phyloP scores from a whole-genome alignment of 2,113 vertebrate genomes.

The Monopterus albus region DNA sequence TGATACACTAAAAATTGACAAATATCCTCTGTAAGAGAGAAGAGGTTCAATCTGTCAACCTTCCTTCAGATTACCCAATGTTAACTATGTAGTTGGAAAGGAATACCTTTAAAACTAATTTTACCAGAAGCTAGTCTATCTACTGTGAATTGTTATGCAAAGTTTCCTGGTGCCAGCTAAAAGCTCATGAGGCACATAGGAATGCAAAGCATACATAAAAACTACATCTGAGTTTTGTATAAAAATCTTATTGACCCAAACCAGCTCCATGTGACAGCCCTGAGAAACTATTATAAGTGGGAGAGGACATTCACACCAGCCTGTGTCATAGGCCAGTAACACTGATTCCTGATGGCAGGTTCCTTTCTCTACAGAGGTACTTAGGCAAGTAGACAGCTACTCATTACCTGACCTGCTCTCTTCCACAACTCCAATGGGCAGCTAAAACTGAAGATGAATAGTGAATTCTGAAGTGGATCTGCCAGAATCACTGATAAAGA shows the following conservation, averaged over 20 bases:
- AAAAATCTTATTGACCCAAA: slow-evolving; percentile 5
- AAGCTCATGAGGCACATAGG: background rate
- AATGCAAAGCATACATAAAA: slow-evolving; percentile 8
- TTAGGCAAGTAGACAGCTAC: background rate
- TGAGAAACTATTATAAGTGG: slow-evolving; percentile 9
- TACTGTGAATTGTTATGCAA: background rate
- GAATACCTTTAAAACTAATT: background rate
- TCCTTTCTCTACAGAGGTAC: background rate
- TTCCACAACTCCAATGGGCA: background rate
- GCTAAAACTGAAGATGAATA: background rate
- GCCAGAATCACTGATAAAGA: background rate
- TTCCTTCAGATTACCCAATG: background rate
- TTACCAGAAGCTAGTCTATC: background rate
- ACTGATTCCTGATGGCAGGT: background rate
- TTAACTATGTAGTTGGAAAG: background rate
- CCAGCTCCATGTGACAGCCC: background rate
- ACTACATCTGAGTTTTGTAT: background rate
- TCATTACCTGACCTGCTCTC: background rate
- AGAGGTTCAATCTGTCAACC: background rate
- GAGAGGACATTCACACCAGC: slow-evolving; percentile 10
- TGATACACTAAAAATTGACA: background rate
- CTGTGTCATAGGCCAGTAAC: background rate
- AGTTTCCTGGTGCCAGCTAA: background rate
- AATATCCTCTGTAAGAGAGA: background rate
- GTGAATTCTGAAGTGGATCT: background rate